phyloP scores from a whole-genome alignment of 2,113 vertebrate species.

The Sarotherodon lohbergeri region DNA sequence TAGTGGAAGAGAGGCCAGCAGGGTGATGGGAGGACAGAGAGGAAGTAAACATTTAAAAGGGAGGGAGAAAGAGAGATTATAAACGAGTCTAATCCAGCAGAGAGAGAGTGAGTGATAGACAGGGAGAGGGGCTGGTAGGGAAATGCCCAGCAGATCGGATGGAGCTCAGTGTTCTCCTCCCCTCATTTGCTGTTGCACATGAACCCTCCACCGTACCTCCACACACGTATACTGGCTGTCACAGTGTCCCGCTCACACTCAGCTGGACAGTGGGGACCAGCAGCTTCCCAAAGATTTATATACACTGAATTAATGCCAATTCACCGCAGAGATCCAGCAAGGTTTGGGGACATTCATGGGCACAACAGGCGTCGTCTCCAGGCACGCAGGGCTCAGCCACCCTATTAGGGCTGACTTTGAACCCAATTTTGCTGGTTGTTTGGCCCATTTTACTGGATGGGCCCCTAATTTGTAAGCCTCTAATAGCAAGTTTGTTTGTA shows the following conservation, averaged over 20 bases:
- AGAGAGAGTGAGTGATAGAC: slow-evolving; percentile 26
- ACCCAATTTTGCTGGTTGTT: slow-evolving; percentile 11
- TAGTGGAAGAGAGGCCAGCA: slow-evolving; percentile 2
- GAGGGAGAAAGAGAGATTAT: slow-evolving; percentile 45
- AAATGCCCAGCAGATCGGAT: slow-evolving; percentile 49
- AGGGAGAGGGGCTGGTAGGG: slow-evolving; percentile 18
- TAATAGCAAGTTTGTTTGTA: slow-evolving; percentile 39
- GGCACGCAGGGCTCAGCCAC: background rate
- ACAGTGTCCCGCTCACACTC: background rate
- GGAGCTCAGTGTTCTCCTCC: slow-evolving; percentile 22
- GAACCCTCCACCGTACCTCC: slow-evolving; percentile 3
- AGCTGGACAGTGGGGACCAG: background rate
- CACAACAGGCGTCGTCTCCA: background rate
- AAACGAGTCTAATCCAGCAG: slow-evolving; percentile 60
- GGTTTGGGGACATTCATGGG: slow-evolving; percentile 15
- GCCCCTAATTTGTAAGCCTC: slow-evolving; percentile 25
- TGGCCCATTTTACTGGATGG: slow-evolving; percentile 18
- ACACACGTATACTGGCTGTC: background rate
- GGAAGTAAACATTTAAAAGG: background rate
- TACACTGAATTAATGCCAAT: background rate
- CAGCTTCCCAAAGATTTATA: slow-evolving; percentile 1
- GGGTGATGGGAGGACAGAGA: slow-evolving; percentile 37
- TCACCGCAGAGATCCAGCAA: background rate
- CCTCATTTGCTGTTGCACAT: slow-evolving; percentile 16
- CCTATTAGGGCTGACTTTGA: slow-evolving; percentile 1